Base-by-base conservation (phyloP, 2,888 invertebrate species). In the Hemicrepidius hirtus region DNA sequence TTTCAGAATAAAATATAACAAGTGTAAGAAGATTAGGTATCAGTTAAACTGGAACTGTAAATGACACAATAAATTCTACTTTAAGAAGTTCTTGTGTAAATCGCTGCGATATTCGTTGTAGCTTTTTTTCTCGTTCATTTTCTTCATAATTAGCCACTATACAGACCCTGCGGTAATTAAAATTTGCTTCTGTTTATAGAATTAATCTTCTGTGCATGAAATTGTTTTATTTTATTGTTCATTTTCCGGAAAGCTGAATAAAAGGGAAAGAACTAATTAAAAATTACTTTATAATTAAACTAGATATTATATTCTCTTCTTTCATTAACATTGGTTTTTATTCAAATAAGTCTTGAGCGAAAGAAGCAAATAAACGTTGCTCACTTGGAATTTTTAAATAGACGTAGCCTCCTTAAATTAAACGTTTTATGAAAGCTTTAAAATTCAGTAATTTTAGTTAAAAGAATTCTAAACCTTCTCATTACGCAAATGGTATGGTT, bases 171-270 rank as follows among this genome's bases (percentile, higher is more conserved):
- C 12, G 12, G 62, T 63, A 63, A 63, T 63, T 63, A 63, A 63
- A 63, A 28, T 63, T 63, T 63, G 62, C 35, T 63, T 46, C 46
- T 63, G 62, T 35, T 46, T 63, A 63, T 46, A 32, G 41, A 21
- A 59, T 59, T 24, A 40, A 59, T 40, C 37, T 59, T 59, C 41
- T 59, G 21, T 40, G 59, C 40, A 41, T 59, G 21, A 32, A 46
- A 63, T 46, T 63, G 44, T 63, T 63, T 63, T 46, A 63, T 63
- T 63, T 46, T 46, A 63, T 63, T 63, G 62, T 46, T 46, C 44
- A 32, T 32, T 63, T 46, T 57, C 37, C 18, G 18, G 37, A 20
- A 20, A 18, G 35, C 12, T 12, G 37, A 37, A 20, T 57, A 37
- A 57, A 57, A 35, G 35, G 57, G 57, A 57, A 57, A 24, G 53